Evolutionary conservation across 2,113 vertebrate genomes (phyloP).

Genomic region (Irena cyanogastra): DNA sequence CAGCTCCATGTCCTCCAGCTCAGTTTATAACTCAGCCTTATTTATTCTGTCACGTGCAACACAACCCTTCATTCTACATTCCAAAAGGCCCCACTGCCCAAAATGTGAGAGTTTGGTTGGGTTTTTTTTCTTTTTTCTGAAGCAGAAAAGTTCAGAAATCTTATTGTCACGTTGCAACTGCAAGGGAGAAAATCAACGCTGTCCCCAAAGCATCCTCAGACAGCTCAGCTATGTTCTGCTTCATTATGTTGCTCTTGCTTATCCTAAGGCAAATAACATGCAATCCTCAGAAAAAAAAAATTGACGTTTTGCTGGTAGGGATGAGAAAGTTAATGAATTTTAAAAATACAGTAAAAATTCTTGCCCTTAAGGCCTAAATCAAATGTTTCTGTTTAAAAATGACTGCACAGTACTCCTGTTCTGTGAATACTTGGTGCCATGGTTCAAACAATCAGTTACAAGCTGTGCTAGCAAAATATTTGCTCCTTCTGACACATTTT

Average conservation of each 20-base stretch:
- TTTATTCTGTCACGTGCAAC: not conserved
- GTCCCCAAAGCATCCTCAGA: not conserved
- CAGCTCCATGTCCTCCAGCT: not conserved
- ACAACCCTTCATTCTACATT: not conserved
- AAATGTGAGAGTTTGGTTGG: not conserved
- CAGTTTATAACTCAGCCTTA: not conserved
- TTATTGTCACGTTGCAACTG: not conserved
- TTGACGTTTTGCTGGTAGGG: conserved; percentile 13
- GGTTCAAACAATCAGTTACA: conserved; percentile 30
- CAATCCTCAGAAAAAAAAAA: not conserved
- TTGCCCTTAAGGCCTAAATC: conserved; percentile 11
- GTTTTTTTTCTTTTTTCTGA: not conserved
- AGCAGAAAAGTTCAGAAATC: not conserved
- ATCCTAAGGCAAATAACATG: not conserved
- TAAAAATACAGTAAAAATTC: conserved; percentile 17
- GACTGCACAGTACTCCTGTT: conserved; percentile 12
- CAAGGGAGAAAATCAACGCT: not conserved
- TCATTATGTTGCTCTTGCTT: conserved; percentile 43
- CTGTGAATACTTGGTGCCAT: not conserved
- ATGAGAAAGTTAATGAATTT: conserved; percentile 40
- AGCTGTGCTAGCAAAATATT: conserved; percentile 58
- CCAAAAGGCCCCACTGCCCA: not conserved
- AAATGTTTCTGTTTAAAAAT: conserved; percentile 40
- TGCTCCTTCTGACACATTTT: conserved; percentile 51
- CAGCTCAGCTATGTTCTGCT: conserved; percentile 19